Base-by-base conservation (phyloP, 1,140 invertebrate species). In the Drosophila lacteicornis region DNA sequence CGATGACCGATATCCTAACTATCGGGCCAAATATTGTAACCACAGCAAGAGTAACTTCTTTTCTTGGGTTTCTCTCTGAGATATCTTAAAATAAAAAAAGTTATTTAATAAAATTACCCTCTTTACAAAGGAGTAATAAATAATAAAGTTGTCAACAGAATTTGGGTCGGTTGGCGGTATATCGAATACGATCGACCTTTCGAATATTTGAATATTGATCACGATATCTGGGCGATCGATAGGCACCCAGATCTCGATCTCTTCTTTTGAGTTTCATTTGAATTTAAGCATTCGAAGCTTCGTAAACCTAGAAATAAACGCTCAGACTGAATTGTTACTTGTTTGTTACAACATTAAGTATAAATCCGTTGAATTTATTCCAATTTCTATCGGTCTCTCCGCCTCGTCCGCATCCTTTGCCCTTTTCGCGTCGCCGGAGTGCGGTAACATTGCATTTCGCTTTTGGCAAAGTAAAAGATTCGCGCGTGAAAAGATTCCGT, bases 401-500 rank as follows among this genome's bases (percentile, higher is more conserved):
- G 27, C 50, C 13, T 8, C 40, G 6, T 19, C 3, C 38, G 66
- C 36, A n/a, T 38, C 17, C 13, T n/a, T 50, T 19, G 19, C 22
- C 8, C 38, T 73, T 73, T 73, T 5, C 4, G 25, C 42, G 15
- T 8, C 19, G 3, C 7, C 22, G 2, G 4, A n/a, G 47, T 40
- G 13, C 69, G 71, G 68, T 50, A 25, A 75, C 70, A 75, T 63
- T 65, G 53, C 53, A 55, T 55, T 55, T 45, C 27, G 22, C 40
- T 36, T 27, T 36, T 22, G 36, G 40, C 46, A 63, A 76, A 45
- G 25, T 50, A 82, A 47, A 49, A 50, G 40, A 36, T 80, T 82
- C 53, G 83, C 83, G 82, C 83, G 77, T 87, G 84, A 87, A 83
- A 74, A 71, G 53, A 56, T 63, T 75, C 43, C 47, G 59, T 43